A percentile compares a stretch with the other conserved stretches of the same genome.
These are phyloP conservation scores for Poicephalus meyeri DNA, from an alignment of 2,113 vertebrate genomes.

Conservation along the genomic window DNA sequence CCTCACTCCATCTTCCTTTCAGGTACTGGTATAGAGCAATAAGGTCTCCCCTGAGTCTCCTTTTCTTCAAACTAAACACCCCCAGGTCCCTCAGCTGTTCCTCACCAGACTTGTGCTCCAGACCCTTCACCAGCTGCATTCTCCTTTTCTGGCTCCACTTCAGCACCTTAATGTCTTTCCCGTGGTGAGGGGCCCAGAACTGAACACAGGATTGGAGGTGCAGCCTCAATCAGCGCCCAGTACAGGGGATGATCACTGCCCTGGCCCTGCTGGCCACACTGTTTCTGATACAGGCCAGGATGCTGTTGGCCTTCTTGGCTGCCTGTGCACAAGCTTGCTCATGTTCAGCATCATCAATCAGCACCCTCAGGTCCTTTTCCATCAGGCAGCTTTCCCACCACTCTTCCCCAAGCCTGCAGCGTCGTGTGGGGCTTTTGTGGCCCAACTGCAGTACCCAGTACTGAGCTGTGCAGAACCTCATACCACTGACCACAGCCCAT, in stretches of 20 bases:
- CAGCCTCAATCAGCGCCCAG: accelerated
- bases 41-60: background rate
- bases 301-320: background rate
- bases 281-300: background rate
- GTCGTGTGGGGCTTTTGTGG: background rate
- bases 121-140: background rate
- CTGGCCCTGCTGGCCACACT: background rate
- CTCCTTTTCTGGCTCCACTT: accelerated
- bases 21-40: accelerated
- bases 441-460: background rate
- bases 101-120: background rate
- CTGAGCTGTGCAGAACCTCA: background rate
- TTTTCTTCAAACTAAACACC: background rate
- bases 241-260: background rate
- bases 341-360: background rate
- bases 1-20: background rate
- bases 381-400: background rate
- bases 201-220: background rate
- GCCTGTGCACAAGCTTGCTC: background rate
- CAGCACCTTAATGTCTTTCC: background rate
- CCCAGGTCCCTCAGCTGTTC: background rate
- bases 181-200: background rate
- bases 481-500: background rate
- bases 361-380: background rate
- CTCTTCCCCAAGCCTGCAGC: background rate